A percentile compares a stretch with the other conserved stretches of the same genome.
Conservation (phyloP, 2,113 vertebrate genomes). For the Neolamprologus caudopunctatus region DNA sequence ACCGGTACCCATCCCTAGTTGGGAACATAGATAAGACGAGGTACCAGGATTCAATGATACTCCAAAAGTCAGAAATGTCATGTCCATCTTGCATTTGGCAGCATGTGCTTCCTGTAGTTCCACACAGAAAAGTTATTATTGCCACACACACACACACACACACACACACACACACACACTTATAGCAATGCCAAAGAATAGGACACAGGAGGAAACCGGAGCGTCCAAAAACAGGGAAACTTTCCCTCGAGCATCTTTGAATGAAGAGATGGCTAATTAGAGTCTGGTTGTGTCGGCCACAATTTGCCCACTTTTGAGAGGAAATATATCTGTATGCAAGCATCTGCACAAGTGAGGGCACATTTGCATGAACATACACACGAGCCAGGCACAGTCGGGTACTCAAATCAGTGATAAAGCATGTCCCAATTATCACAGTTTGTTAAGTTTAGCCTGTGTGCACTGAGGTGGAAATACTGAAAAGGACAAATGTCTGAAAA, state of each 20-base stretch:
- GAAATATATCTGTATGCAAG: not conserved
- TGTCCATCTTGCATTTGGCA: not conserved
- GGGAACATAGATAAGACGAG: too few relatives aligned
- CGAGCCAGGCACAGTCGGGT: not conserved
- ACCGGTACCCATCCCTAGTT: too few relatives aligned
- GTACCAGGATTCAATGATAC: too few relatives aligned
- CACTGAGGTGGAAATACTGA: not conserved
- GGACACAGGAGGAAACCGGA: not conserved
- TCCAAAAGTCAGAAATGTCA: too few relatives aligned
- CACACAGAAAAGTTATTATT: not conserved
- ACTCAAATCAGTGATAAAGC: not conserved
- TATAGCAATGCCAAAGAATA: not conserved
- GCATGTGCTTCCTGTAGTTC: not conserved
- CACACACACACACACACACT: not conserved
- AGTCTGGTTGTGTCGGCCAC: not conserved
- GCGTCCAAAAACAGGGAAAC: not conserved
- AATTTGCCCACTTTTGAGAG: not conserved
- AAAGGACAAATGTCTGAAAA: not conserved
- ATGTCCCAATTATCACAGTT: slow-evolving; percentile 12
- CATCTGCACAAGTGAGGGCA: slow-evolving; percentile 1
- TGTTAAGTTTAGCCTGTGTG: not conserved
- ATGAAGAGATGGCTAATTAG: slow-evolving; percentile 7
- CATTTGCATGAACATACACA: not conserved
- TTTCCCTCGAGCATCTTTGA: not conserved
- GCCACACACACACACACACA: not conserved